Conservation (phyloP, 2,888 invertebrate species). For the Quadroppia sp. region DNA sequence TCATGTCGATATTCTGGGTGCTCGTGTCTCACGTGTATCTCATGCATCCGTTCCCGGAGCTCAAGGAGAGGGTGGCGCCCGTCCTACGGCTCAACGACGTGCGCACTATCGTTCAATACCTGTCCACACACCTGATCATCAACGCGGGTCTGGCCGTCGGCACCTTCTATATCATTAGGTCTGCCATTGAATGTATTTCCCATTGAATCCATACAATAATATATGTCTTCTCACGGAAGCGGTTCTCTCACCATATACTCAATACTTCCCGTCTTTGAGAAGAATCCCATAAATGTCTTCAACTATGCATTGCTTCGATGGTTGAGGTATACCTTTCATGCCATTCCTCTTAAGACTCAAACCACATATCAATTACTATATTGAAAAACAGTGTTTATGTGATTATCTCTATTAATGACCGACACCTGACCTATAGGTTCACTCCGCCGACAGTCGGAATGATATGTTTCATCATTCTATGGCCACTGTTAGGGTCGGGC, state of each 20-base stretch:
- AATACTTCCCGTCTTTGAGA: constrained; percentile 31
- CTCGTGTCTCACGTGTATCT: constrained; percentile 34
- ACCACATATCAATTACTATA: background rate
- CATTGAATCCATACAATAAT: too few relatives aligned
- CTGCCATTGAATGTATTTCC: too few relatives aligned
- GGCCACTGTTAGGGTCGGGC: constrained; percentile 37
- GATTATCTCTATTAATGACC: too few relatives aligned
- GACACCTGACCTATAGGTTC: too few relatives aligned
- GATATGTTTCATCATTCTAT: constrained; percentile 39
- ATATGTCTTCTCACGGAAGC: too few relatives aligned
- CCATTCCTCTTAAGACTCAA: background rate
- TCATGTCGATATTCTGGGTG: constrained; percentile 39
- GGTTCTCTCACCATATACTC: constrained; percentile 38
- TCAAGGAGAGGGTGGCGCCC: constrained; percentile 24
- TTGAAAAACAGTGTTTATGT: too few relatives aligned
- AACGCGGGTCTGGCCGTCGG: constrained; percentile 40
- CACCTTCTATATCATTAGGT: constrained; percentile 38
- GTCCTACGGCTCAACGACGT: constrained; percentile 11
- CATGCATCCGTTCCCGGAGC: constrained; percentile 37
- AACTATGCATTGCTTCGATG: constrained; percentile 37
- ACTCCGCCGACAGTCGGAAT: constrained; percentile 33
- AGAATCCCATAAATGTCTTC: constrained; percentile 38
- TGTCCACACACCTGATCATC: constrained; percentile 34
- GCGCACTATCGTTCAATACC: constrained; percentile 14
- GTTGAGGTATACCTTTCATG: constrained; percentile 20